Evolutionary conservation across 2,797 vertebrate genomes (phyloP).

Genomic region (Melanotaenia nigrans): DNA sequence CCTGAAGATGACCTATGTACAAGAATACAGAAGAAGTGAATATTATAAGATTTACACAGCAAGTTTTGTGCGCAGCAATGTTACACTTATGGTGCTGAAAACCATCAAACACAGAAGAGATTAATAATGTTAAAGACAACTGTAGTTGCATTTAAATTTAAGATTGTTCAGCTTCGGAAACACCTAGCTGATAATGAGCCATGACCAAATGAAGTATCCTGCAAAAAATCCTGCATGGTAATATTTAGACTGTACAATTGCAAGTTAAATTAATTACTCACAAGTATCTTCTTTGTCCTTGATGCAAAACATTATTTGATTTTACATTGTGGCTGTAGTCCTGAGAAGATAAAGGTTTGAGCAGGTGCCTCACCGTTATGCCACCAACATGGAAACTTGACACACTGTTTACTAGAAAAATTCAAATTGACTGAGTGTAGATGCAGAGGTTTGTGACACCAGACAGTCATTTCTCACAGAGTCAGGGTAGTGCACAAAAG

Average conservation of each 20-base stretch:
- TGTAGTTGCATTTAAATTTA: not conserved
- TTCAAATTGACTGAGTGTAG: constrained; percentile 3
- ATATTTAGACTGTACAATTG: not conserved
- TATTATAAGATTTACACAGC: not conserved
- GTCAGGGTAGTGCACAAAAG: constrained; percentile 21
- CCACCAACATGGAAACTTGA: not conserved
- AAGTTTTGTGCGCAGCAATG: not conserved
- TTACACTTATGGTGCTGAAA: not conserved
- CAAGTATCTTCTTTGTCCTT: not conserved
- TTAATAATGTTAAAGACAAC: not conserved
- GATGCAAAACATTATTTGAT: not conserved
- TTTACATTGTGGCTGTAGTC: not conserved
- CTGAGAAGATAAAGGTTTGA: not conserved
- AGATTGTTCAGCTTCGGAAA: constrained; percentile 9
- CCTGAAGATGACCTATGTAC: constrained; percentile 91
- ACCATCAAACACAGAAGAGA: not conserved
- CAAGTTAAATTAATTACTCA: not conserved
- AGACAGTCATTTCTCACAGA: constrained; percentile 5
- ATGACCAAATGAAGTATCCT: not conserved
- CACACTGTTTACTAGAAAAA: not conserved
- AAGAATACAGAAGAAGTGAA: constrained; percentile 33
- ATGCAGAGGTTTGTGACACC: constrained; percentile 26
- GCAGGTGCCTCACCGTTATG: not conserved
- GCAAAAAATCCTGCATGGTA: not conserved
- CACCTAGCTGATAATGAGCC: not conserved